Conservation (phyloP, 2,797 vertebrate genomes). For the Crenichthys baileyi region DNA sequence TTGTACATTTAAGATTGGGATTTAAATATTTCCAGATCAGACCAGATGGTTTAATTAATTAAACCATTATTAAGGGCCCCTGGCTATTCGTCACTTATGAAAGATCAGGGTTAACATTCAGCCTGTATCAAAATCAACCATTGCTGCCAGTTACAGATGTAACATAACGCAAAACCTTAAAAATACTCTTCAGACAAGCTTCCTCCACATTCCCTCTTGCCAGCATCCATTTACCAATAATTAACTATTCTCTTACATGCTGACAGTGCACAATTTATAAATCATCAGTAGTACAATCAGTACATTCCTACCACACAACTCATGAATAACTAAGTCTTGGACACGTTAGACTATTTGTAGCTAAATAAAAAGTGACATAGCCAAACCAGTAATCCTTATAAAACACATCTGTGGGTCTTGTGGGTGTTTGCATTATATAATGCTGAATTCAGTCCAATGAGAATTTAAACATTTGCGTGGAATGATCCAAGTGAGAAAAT, state of each 20-base stretch:
- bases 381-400: background rate
- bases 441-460: background rate
- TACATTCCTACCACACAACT: slow-evolving; percentile 14
- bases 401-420: background rate
- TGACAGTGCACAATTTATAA: slow-evolving; percentile 24
- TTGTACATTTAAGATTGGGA: background rate
- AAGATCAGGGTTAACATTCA: background rate
- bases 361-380: background rate
- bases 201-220: slow-evolving; percentile 7
- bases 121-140: background rate
- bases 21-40: background rate
- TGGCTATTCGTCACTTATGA: background rate
- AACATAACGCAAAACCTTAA: slow-evolving; percentile 18
- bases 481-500: slow-evolving; percentile 10
- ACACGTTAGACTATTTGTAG: slow-evolving; percentile 1
- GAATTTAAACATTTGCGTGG: slow-evolving; percentile 35
- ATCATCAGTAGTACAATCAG: slow-evolving; percentile 28
- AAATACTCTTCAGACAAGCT: slow-evolving; percentile 24
- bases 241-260: slow-evolving; percentile 37
- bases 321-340: slow-evolving; percentile 15
- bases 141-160: slow-evolving; percentile 30
- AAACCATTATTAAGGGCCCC: background rate
- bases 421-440: background rate
- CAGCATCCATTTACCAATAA: slow-evolving; percentile 48
- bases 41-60: no score